These are phyloP conservation scores for Pollenia griseotomentosa DNA, from an alignment of 2,888 invertebrate genomes.

Conservation along the genomic window DNA sequence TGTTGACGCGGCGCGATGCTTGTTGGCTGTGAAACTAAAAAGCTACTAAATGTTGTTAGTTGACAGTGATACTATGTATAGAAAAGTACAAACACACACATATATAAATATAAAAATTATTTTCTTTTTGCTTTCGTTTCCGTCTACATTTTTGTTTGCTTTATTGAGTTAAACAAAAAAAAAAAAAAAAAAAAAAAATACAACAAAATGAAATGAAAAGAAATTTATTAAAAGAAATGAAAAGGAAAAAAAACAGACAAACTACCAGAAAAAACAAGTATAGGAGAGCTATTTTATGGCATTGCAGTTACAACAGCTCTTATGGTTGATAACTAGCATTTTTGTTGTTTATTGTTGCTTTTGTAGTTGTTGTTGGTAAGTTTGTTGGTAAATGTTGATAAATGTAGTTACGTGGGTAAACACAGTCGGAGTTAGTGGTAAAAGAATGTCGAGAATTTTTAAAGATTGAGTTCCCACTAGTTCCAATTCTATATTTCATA, in stretches of 20 bases:
- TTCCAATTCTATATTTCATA: too few relatives aligned
- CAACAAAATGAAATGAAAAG: constrained; percentile 29
- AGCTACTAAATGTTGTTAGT: constrained; percentile 61
- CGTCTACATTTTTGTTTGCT: constrained; percentile 20
- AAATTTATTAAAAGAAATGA: neutral
- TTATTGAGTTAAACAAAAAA: constrained; percentile 5
- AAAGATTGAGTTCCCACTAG: too few relatives aligned
- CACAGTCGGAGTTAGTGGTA: neutral
- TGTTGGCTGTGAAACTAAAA: constrained; percentile 58
- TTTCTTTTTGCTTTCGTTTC: constrained; percentile 33
- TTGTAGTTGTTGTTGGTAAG: constrained; percentile 7
- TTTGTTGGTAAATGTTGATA: too few relatives aligned
- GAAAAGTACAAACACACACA: neutral
- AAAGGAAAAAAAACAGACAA: constrained; percentile 10
- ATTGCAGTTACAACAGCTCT: constrained; percentile 64
- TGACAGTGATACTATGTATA: constrained; percentile 51
- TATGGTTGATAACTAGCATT: constrained; percentile 66
- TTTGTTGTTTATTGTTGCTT: constrained; percentile 38
- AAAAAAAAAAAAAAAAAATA: neutral
- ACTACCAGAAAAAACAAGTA: constrained; percentile 34
- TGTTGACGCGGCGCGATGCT: constrained; percentile 56
- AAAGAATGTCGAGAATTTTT: neutral
- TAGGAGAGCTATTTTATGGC: constrained; percentile 64
- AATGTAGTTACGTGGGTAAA: neutral
- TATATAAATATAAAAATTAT: neutral